Evolutionary conservation across 1,140 invertebrate species (phyloP).

Genomic region (Drosophila pseudoananassae): DNA sequence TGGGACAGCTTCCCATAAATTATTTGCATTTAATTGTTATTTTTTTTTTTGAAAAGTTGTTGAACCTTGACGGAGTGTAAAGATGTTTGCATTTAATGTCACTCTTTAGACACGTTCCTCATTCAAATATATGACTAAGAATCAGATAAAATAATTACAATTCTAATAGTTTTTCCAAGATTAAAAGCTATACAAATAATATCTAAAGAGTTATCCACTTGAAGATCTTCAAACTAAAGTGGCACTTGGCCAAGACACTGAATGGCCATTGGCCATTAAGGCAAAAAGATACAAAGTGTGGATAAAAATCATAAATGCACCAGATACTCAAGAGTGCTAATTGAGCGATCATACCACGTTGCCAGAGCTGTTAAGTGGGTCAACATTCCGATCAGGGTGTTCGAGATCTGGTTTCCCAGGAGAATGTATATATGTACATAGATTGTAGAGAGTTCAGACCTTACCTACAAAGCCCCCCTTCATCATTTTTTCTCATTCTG

Average conservation of each 20-base stretch:
- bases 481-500: background rate
- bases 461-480: background rate
- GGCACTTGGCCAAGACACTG: constrained; percentile 12
- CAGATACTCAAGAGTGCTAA: constrained; percentile 4
- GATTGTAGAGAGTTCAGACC: background rate
- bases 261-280: background rate
- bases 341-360: constrained; percentile 15
- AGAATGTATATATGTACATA: background rate
- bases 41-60: background rate
- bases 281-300: background rate
- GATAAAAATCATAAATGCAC: background rate
- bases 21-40: background rate
- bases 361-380: constrained; percentile 26
- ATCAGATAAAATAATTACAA: too few relatives aligned
- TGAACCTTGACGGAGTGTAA: background rate
- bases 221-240: background rate
- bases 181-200: too few relatives aligned
- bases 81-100: background rate
- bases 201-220: background rate
- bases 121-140: constrained; percentile 7
- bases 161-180: too few relatives aligned
- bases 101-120: background rate
- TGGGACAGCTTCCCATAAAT: background rate
- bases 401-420: constrained; percentile 13
- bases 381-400: constrained; percentile 14